phyloP scores from a whole-genome alignment of 2,113 vertebrate species.

The Pelecanus crispus region DNA sequence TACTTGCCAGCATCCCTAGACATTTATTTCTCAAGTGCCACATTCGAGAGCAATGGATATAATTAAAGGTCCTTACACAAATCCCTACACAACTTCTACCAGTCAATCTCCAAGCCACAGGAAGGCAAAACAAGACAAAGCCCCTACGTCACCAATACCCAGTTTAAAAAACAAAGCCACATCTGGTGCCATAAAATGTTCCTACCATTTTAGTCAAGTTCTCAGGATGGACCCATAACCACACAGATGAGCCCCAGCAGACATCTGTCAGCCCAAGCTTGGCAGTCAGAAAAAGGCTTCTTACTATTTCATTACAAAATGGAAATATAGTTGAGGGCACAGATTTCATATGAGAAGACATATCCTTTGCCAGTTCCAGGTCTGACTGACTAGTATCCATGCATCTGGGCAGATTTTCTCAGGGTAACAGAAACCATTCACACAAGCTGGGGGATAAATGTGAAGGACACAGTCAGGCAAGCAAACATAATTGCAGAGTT shows the following conservation, averaged over 20 bases:
- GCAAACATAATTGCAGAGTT: neutral
- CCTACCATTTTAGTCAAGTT: neutral
- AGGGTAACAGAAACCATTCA: neutral
- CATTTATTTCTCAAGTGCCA: neutral
- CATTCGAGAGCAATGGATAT: neutral
- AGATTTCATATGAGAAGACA: neutral
- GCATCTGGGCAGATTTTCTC: neutral
- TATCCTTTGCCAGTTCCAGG: neutral
- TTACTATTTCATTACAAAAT: neutral
- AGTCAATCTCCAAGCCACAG: neutral
- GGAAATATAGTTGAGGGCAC: neutral
- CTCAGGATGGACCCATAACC: neutral
- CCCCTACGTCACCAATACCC: too few relatives aligned
- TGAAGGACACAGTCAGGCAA: neutral
- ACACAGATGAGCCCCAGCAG: neutral
- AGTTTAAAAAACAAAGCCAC: neutral
- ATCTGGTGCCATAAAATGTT: neutral
- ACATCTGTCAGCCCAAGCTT: neutral
- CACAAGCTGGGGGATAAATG: neutral
- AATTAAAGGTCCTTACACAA: neutral
- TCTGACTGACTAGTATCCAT: neutral
- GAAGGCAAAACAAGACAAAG: neutral
- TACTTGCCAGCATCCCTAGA: neutral
- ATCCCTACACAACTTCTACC: neutral
- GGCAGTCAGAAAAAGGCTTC: neutral